These are phyloP conservation scores for Campoplex nolae DNA, from an alignment of 2,888 invertebrate species.

Conservation along the genomic window DNA sequence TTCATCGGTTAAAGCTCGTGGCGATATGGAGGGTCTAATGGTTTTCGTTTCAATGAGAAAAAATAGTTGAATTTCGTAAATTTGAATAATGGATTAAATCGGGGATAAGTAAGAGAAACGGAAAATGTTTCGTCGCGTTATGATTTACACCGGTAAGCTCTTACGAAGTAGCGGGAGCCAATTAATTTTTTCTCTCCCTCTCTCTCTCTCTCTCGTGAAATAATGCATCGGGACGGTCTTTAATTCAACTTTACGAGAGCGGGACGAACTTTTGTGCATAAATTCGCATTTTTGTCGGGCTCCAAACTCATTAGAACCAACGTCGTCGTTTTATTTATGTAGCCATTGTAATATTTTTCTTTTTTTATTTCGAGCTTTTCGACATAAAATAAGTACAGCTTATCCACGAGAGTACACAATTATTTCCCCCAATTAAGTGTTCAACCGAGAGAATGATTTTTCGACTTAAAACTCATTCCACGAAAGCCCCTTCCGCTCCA, in stretches of 20 bases:
- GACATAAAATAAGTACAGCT: background rate
- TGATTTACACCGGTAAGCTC: conserved; percentile 29
- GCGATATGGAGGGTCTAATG: background rate
- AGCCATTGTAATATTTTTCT: conserved; percentile 12
- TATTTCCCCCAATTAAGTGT: background rate
- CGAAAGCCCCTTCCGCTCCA: background rate
- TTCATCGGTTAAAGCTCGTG: background rate
- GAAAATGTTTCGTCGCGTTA: conserved; percentile 16
- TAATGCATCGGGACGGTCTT: conserved; percentile 50
- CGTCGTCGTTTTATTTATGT: conserved; percentile 12
- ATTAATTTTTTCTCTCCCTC: background rate
- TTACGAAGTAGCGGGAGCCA: background rate
- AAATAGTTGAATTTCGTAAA: background rate
- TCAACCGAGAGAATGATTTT: background rate
- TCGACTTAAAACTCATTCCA: background rate
- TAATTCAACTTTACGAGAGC: conserved; percentile 52
- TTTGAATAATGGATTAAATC: background rate
- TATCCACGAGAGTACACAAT: background rate
- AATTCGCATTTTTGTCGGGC: conserved; percentile 31
- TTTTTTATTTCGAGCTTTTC: background rate
- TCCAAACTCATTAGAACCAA: conserved; percentile 16
- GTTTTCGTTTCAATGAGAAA: background rate
- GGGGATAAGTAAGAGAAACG: background rate
- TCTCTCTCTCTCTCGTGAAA: conserved; percentile 18
- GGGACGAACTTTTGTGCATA: conserved; percentile 48